Evolutionary conservation across 2,797 vertebrate genomes (phyloP).

Genomic region (Cossypha heuglini): DNA sequence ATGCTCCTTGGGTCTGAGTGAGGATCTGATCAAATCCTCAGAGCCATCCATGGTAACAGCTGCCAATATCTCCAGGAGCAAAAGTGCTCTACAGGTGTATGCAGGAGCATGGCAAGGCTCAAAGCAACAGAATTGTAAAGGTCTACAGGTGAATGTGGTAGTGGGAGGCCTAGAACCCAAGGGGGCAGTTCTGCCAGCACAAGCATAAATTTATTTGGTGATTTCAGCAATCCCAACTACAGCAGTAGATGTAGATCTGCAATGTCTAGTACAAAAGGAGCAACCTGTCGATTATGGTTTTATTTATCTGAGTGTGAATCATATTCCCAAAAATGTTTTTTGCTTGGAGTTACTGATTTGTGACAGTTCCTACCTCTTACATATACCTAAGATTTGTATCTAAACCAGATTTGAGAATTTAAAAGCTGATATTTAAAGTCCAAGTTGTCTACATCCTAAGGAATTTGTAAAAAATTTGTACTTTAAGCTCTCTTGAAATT

Average conservation of each 20-base stretch:
- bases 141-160: background rate
- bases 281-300: background rate
- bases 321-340: background rate
- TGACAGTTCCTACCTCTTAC: background rate
- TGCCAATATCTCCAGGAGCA: background rate
- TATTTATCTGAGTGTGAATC: background rate
- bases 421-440: background rate
- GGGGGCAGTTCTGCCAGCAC: background rate
- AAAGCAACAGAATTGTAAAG: accelerated
- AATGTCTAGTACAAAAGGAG: background rate
- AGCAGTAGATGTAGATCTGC: no score
- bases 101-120: background rate
- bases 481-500: background rate
- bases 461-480: background rate
- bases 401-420: background rate
- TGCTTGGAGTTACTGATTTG: background rate
- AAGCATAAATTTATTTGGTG: background rate
- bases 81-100: accelerated
- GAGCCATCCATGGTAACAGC: background rate
- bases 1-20: background rate
- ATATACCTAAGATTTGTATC: background rate
- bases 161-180: background rate
- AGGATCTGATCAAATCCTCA: background rate
- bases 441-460: background rate
- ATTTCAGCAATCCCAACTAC: background rate